Evolutionary conservation across 1,140 invertebrate species (phyloP).

Genomic region (Conus ventricosus): DNA sequence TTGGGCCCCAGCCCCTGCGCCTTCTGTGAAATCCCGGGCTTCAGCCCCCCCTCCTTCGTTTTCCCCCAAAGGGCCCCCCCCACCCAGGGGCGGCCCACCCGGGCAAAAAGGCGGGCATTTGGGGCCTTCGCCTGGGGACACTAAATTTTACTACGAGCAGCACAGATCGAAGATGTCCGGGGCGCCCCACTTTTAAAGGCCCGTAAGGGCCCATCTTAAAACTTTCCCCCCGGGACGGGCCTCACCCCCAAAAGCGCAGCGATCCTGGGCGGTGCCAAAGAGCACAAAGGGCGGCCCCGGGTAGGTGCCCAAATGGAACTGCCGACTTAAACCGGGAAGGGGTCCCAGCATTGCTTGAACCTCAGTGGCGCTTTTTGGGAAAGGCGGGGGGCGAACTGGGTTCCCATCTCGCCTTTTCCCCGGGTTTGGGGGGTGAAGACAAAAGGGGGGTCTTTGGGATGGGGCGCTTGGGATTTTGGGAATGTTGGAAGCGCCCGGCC

Average conservation of each 20-base stretch:
- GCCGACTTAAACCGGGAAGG: conserved; percentile 37
- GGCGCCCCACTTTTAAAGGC: conserved; percentile 59
- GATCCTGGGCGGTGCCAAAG: conserved; percentile 60
- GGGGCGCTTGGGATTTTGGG: conserved; percentile 51
- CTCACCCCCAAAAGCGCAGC: conserved; percentile 64
- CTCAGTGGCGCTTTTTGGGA: conserved; percentile 57
- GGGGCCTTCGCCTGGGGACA: conserved; percentile 57
- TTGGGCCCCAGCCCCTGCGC: conserved; percentile 64
- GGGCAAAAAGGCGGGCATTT: conserved; percentile 67
- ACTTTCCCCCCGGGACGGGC: conserved; percentile 61
- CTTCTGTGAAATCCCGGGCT: conserved; percentile 63
- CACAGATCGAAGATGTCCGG: conserved; percentile 67
- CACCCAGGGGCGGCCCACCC: conserved; percentile 66
- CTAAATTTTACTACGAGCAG: conserved; percentile 68
- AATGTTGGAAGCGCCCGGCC: conserved; percentile 68
- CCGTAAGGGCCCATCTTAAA: conserved; percentile 72
- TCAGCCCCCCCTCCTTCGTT: conserved; percentile 62
- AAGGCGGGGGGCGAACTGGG: conserved; percentile 60
- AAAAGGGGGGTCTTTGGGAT: conserved; percentile 43
- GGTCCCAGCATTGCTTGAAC: conserved; percentile 71
- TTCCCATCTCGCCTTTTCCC: conserved; percentile 62
- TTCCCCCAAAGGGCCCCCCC: conserved; percentile 68
- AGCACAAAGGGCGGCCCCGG: no score
- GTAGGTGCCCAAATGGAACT: no score
- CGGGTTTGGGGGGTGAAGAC: conserved; percentile 52